Conservation (phyloP, 2,888 invertebrate species). For the Drosophila suboccidentalis region DNA sequence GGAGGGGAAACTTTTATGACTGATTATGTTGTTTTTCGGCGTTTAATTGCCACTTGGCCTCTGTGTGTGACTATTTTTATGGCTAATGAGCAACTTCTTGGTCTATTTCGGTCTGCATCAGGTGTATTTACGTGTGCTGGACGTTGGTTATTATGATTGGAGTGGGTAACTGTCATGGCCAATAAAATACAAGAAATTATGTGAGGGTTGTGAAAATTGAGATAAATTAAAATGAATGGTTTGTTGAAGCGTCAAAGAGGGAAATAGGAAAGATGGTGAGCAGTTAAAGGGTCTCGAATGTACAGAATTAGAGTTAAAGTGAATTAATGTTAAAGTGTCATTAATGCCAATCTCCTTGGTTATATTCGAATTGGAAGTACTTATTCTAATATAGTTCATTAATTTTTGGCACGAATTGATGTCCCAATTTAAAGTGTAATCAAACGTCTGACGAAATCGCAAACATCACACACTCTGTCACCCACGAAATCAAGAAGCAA, state of each 20-base stretch:
- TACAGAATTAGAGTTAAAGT: background rate
- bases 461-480: constrained; percentile 5
- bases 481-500: constrained; percentile 22
- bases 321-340: background rate
- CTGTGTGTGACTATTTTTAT: constrained; percentile 75
- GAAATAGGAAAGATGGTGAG: background rate
- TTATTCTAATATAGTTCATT: constrained; percentile 1
- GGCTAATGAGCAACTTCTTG: constrained; percentile 71
- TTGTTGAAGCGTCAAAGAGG: background rate
- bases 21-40: constrained; percentile 77
- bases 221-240: constrained; percentile 64
- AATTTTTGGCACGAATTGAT: constrained; percentile 8
- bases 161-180: constrained; percentile 38
- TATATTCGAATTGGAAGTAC: background rate
- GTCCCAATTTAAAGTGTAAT: constrained; percentile 19
- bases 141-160: constrained; percentile 16
- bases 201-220: constrained; percentile 31
- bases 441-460: constrained; percentile 24
- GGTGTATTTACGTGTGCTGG: constrained; percentile 43
- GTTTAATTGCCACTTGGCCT: constrained; percentile 74
- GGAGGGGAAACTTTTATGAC: constrained; percentile 63
- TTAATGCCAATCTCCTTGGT: background rate
- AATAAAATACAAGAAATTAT: constrained; percentile 62
- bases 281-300: background rate
- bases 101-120: constrained; percentile 50